phyloP scores from a whole-genome alignment of 2,113 vertebrate species.

The Nesospiza acunhae region DNA sequence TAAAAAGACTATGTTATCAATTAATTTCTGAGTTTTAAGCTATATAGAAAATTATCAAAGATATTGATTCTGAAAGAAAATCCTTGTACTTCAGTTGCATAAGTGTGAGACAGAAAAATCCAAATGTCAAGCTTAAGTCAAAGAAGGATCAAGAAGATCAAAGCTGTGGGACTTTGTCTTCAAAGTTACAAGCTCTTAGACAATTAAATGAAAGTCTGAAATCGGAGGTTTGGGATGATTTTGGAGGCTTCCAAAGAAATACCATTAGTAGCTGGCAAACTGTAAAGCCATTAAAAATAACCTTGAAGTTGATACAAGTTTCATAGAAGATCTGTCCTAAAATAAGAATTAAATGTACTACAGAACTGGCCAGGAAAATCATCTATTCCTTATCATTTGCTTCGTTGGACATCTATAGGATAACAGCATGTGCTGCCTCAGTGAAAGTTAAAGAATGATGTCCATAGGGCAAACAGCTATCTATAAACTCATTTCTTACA shows the following conservation, averaged over 20 bases:
- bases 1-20: background rate
- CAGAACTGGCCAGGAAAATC: background rate
- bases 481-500: conserved; percentile 68
- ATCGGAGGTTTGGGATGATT: conserved; percentile 56
- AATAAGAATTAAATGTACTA: background rate
- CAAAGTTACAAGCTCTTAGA: conserved; percentile 55
- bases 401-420: background rate
- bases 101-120: conserved; percentile 42
- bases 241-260: conserved; percentile 54
- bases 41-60: conserved; percentile 37
- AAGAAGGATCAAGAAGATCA: conserved; percentile 51
- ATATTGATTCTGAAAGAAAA: conserved; percentile 46
- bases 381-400: background rate
- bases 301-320: conserved; percentile 24
- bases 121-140: conserved; percentile 53
- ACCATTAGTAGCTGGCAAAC: conserved; percentile 66
- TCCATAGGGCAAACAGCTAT: conserved; percentile 53
- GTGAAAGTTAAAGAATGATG: conserved; percentile 49
- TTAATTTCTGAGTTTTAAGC: background rate
- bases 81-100: conserved; percentile 40
- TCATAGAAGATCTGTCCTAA: background rate
- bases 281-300: conserved; percentile 54
- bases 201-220: conserved; percentile 61
- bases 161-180: conserved; percentile 64
- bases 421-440: background rate